phyloP scores from a whole-genome alignment of 2,888 invertebrate species.

The Temnothorax ravouxi region DNA sequence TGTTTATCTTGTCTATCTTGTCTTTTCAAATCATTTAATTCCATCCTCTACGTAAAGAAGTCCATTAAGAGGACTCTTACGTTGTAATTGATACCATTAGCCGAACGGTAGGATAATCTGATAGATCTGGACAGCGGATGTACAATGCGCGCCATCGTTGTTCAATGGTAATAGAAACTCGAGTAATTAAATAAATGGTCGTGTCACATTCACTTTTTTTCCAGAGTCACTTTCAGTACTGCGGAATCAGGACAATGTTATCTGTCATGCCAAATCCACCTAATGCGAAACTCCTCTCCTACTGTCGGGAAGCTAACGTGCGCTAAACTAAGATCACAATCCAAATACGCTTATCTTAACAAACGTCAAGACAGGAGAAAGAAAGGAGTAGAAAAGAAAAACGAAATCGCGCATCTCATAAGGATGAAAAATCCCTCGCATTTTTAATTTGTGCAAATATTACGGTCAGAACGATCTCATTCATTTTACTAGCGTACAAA shows the following conservation, averaged over 20 bases:
- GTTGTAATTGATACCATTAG: slow-evolving; percentile 24
- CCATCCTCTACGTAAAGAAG: neutral
- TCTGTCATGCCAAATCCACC: slow-evolving; percentile 11
- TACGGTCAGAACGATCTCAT: neutral
- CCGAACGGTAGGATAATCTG: neutral
- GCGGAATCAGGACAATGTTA: neutral
- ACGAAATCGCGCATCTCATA: neutral
- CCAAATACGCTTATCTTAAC: neutral
- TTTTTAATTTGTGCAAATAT: slow-evolving; percentile 25
- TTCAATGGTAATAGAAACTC: slow-evolving; percentile 25
- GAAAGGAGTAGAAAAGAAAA: neutral
- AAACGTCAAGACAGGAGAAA: neutral
- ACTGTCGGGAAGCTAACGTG: neutral
- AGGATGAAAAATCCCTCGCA: neutral
- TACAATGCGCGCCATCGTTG: neutral
- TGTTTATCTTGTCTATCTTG: neutral
- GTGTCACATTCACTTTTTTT: slow-evolving; percentile 16
- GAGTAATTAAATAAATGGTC: slow-evolving; percentile 39
- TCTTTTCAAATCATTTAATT: slow-evolving; percentile 22
- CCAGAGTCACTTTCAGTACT: neutral
- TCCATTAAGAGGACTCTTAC: slow-evolving; percentile 21
- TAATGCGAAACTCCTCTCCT: neutral
- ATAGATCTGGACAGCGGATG: neutral
- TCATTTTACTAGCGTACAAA: neutral
- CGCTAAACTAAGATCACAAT: slow-evolving; percentile 15